Percentiles rank a stretch among this genome's conserved stretches.
phyloP scores from a whole-genome alignment of 1,140 invertebrate genomes.

The Euura lappo region DNA sequence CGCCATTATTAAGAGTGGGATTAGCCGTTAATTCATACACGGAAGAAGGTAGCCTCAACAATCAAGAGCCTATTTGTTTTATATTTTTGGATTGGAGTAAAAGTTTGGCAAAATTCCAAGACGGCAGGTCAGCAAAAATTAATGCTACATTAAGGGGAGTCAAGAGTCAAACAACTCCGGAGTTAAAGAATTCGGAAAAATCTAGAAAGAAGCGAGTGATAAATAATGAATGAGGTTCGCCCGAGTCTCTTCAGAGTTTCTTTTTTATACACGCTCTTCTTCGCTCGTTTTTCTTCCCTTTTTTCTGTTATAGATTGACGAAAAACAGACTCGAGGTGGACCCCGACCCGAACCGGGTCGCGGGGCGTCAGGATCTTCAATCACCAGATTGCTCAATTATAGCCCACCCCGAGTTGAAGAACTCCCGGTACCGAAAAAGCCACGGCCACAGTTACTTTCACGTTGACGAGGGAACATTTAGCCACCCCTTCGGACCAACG shows the following conservation, averaged over 20 bases:
- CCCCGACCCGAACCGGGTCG: slow-evolving; percentile 38
- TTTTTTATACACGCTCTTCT: not conserved
- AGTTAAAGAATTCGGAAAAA: slow-evolving; percentile 11
- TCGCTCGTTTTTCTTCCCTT: not conserved
- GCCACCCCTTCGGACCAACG: not conserved
- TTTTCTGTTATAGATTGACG: slow-evolving; percentile 22
- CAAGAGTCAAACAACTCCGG: not conserved
- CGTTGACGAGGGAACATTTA: not conserved
- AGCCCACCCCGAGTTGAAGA: slow-evolving; percentile 18
- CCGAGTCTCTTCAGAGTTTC: slow-evolving; percentile 35
- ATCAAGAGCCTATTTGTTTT: too few relatives aligned
- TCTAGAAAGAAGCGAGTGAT: slow-evolving; percentile 36
- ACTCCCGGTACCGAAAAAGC: not conserved
- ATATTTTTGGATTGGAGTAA: too few relatives aligned
- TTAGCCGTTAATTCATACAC: too few relatives aligned
- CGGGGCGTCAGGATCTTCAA: slow-evolving; percentile 36
- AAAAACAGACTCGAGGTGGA: slow-evolving; percentile 33
- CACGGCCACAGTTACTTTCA: not conserved
- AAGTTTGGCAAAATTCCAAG: too few relatives aligned
- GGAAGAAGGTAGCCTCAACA: too few relatives aligned
- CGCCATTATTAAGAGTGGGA: too few relatives aligned
- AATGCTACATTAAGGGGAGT: not conserved
- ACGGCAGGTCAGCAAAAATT: too few relatives aligned
- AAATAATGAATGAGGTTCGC: slow-evolving; percentile 40
- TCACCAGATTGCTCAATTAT: slow-evolving; percentile 57